Conservation (phyloP, 30 jellyfish, hydroid and myxozoan genomes). For the Aurelia aurita complex sp. Pacific region DNA sequence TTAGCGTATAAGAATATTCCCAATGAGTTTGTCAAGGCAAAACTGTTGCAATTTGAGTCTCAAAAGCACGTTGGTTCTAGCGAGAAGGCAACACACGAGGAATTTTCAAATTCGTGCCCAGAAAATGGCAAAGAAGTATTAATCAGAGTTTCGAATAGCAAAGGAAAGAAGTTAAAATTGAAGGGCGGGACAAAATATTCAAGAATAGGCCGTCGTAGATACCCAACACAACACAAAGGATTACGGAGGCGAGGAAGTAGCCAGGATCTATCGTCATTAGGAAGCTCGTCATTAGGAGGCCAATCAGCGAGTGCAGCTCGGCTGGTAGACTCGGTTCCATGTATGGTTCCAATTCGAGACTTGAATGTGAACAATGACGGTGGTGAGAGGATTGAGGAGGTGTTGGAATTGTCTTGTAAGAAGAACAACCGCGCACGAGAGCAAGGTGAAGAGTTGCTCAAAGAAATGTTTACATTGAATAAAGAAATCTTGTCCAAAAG, state of each 20-base stretch:
- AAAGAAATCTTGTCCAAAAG: constrained; percentile 18
- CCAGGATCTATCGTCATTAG: not conserved
- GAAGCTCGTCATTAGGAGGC: too few species aligned
- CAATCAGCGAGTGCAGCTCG: constrained; percentile 24
- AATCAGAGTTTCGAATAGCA: not conserved
- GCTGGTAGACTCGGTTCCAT: too few species aligned
- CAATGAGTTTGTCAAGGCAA: constrained; percentile 7
- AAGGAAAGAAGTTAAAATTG: constrained; percentile 11
- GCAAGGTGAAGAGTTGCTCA: constrained; percentile 57
- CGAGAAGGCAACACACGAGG: not conserved
- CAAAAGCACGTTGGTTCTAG: not conserved
- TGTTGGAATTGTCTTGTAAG: not conserved
- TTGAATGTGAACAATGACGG: not conserved
- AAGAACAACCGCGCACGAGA: constrained; percentile 3
- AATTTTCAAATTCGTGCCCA: not conserved
- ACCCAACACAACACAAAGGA: constrained; percentile 34
- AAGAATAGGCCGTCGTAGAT: constrained; percentile 18
- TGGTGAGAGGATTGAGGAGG: not conserved
- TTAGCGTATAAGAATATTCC: not conserved
- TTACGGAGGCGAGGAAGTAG: not conserved
- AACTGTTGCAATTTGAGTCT: constrained; percentile 16
- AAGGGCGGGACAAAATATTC: not conserved
- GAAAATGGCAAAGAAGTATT: not conserved
- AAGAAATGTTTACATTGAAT: constrained; percentile 47
- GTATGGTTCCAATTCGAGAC: constrained; percentile 3